Evolutionary conservation across 2,888 invertebrate species (phyloP), one percentile per base, ranked within the genome.

Genomic region (Parnassius smintheus): DNA sequence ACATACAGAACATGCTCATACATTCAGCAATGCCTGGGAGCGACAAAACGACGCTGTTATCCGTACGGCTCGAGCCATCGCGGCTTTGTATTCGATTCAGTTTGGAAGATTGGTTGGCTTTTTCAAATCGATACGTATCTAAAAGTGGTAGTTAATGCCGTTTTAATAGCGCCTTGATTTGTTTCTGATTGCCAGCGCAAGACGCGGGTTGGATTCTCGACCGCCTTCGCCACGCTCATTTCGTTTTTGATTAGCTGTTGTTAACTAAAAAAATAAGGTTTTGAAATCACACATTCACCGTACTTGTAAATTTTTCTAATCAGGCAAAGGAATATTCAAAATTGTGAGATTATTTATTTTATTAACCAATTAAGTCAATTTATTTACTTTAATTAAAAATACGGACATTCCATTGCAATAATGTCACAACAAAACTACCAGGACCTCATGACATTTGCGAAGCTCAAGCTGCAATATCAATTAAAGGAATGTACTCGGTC

Each of bases 111-210:
- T 82, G 81, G 7, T 86, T 85, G 86, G 74, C 65, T 59, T 56
- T 82, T 83, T 80, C 76, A 68, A 80, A 87, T 86, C 85, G 85
- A 86, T 87, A 83, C 75, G 75, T 80, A 83, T 86, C 84, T 82
- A 76, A 76, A 80, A 76, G 75, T 68, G 68, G 70, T 72, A 75
- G 73, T 76, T 86, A 85, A 87, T 87, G 87, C 81, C 71, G 81
- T 81, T 87, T 86, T 88, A 88, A 88, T 88, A 84, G 84, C 78
- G 69, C 76, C 80, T 78, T 83, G 86, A 87, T 88, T 86, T 82
- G 80, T 81, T 86, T 85, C 83, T 86, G 83, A 88, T 86, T 85
- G 81, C 85, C 75, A 76, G 76, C 73, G 73, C 72, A 77, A 75
- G 79, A 2, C 56, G n/a, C 56, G 51, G 8, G 35, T 35, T 75